A percentile compares a stretch with the other conserved stretches of the same genome.
Evolutionary conservation across 2,113 vertebrate genomes (phyloP).

Genomic region (Pteruthius melanotis): DNA sequence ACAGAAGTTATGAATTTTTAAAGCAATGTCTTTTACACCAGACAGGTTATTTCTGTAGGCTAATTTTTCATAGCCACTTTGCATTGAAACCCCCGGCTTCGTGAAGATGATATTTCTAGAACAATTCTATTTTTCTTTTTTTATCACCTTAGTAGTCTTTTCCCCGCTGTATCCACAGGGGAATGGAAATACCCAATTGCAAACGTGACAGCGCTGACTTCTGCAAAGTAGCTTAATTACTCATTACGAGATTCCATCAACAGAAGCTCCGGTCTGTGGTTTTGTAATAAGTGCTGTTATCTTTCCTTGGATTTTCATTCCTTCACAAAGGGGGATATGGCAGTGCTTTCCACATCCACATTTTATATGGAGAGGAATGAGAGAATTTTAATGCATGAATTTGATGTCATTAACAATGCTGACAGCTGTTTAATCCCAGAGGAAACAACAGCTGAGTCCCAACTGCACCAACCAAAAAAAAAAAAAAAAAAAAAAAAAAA

Average conservation of each 20-base stretch:
- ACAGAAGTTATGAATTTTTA: neutral
- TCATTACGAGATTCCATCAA: constrained; percentile 79
- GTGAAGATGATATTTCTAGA: constrained; percentile 52
- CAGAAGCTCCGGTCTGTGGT: constrained; percentile 75
- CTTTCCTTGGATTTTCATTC: constrained; percentile 80
- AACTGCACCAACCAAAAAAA: constrained; percentile 51
- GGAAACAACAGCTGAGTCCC: constrained; percentile 86
- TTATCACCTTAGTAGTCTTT: constrained; percentile 69
- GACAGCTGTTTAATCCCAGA: constrained; percentile 90
- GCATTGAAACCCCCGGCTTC: neutral
- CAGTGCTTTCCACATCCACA: constrained; percentile 72
- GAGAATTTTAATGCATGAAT: constrained; percentile 81
- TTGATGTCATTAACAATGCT: constrained; percentile 85
- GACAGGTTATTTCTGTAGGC: constrained; percentile 17
- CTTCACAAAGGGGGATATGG: constrained; percentile 71
- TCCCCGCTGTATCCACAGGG: constrained; percentile 66
- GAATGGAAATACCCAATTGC: constrained; percentile 65
- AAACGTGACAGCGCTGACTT: constrained; percentile 70
- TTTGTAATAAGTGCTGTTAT: constrained; percentile 77
- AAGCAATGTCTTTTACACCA: constrained; percentile 19
- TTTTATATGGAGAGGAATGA: constrained; percentile 68
- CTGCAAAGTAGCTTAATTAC: constrained; percentile 78
- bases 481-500: neutral
- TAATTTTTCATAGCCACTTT: constrained; percentile 49
- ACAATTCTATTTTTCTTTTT: constrained; percentile 58